Evolutionary conservation across 2,113 vertebrate species (phyloP), one percentile per base, ranked within the genome.

Genomic region (Synodontis membranacea): DNA sequence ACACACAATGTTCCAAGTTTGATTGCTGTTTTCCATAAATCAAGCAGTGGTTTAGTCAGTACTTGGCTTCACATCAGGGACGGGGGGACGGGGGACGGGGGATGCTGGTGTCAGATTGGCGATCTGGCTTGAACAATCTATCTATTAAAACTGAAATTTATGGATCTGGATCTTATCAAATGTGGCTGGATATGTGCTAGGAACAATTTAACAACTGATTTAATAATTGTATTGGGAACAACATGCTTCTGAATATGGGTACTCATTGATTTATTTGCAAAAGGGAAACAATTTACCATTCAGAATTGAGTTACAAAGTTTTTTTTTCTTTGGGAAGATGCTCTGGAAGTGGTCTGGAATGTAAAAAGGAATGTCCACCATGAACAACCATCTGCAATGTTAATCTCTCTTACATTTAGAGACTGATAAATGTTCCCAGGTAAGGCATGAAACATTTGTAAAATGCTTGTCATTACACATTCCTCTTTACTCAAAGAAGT

Each of bases 1-100:
- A 39, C 14, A 28, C 7, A 23, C 31, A 80, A 4, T 64, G 37
- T 66, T 87, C 86, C 80, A 87, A 83, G 39, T 46, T 44, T 31
- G 39, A 78, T 88, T 85, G 25, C 82, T 60, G 70, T 83, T 85
- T 86, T 88, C 60, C 87, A 83, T 64, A 83, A 66, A 28, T 31
- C 81, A 84, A 64, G 31, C 78, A n/a, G 0, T 39, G n/a, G 34
- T 86, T 82, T 84, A 87, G 85, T 78, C 76, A 44, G 31, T 42
- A 14, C 19, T 78, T 87, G 83, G 83, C 86, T 60, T 60, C 54
- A 72, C 12, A 76, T 83, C 28, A 86, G 28, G 21, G n/a, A n/a
- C n/a, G n/a, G n/a, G n/a, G n/a, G n/a, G n/a, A n/a, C n/a, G n/a
- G n/a, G n/a, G n/a, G n/a, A n/a, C n/a, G n/a, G 17, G 62, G 15